Percentiles rank a stretch among this genome's conserved stretches.
phyloP scores from a whole-genome alignment of 2,888 invertebrate genomes.

The Latrodectus elegans region DNA sequence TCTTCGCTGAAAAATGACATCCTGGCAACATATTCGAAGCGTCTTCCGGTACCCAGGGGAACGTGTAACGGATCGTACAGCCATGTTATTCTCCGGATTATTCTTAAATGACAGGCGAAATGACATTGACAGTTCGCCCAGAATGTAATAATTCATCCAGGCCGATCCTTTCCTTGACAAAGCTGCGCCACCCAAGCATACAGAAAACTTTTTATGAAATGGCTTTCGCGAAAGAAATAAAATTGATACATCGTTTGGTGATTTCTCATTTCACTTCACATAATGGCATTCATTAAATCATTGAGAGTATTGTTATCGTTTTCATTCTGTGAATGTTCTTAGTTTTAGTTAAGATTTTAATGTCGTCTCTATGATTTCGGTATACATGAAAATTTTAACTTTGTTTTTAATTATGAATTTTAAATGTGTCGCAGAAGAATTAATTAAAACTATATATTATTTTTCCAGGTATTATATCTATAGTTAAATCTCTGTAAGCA shows the following conservation, averaged over 20 bases:
- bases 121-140: slow-evolving; percentile 25
- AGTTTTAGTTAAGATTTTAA: too few relatives aligned
- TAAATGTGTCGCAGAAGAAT: too few relatives aligned
- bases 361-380: too few relatives aligned
- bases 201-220: background rate
- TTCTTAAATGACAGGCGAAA: slow-evolving; percentile 44
- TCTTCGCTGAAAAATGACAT: slow-evolving; percentile 17
- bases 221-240: background rate
- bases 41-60: slow-evolving; percentile 6
- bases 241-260: background rate
- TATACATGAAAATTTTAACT: too few relatives aligned
- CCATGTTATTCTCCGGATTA: slow-evolving; percentile 34
- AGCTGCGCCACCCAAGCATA: slow-evolving; percentile 13
- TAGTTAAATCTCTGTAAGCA: too few relatives aligned
- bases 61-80: slow-evolving; percentile 18
- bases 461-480: too few relatives aligned
- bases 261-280: background rate
- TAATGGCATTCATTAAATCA: background rate
- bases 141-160: slow-evolving; percentile 30
- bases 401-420: too few relatives aligned
- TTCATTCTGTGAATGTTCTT: background rate
- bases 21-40: slow-evolving; percentile 1
- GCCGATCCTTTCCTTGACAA: slow-evolving; percentile 12
- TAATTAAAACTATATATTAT: too few relatives aligned
- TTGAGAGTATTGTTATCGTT: background rate